A percentile compares a stretch with the other conserved stretches of the same genome.
Conservation (phyloP, 2,888 invertebrate genomes). For the Plebejus anna region DNA sequence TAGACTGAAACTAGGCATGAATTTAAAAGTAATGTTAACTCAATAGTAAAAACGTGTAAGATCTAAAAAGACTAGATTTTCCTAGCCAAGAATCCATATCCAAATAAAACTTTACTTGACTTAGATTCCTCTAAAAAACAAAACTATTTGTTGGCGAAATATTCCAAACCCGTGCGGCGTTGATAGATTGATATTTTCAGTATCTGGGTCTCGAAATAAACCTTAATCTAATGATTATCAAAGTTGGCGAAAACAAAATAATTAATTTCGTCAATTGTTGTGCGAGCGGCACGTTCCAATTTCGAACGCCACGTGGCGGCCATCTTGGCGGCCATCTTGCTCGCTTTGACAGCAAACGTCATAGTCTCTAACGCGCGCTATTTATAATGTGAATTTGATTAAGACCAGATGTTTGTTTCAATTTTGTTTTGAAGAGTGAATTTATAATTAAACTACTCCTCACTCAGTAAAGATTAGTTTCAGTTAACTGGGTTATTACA, state of each 20-base stretch:
- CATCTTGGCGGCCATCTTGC: constrained; percentile 40
- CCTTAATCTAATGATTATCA: constrained; percentile 8
- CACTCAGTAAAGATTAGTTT: constrained; percentile 17
- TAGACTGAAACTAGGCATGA: too few species aligned
- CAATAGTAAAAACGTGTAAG: too few species aligned
- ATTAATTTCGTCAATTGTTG: constrained; percentile 35
- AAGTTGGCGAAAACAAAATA: constrained; percentile 35
- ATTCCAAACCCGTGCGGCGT: background rate
- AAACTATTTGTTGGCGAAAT: background rate
- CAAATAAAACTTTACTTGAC: background rate
- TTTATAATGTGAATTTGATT: constrained; percentile 27
- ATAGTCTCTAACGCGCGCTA: constrained; percentile 9
- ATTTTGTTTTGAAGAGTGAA: constrained; percentile 17
- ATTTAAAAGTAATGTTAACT: too few species aligned
- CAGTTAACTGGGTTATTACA: constrained; percentile 2
- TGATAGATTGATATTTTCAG: background rate
- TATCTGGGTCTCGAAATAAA: constrained; percentile 8
- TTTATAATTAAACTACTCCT: constrained; percentile 17
- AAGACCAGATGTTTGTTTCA: constrained; percentile 25
- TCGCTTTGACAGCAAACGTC: constrained; percentile 29
- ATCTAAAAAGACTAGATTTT: background rate
- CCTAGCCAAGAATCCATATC: background rate
- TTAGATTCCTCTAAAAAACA: background rate
- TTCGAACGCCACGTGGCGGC: constrained; percentile 41
- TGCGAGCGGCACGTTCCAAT: constrained; percentile 36